Conservation (phyloP, 2,888 invertebrate species). For the Acrocera orbiculus region DNA sequence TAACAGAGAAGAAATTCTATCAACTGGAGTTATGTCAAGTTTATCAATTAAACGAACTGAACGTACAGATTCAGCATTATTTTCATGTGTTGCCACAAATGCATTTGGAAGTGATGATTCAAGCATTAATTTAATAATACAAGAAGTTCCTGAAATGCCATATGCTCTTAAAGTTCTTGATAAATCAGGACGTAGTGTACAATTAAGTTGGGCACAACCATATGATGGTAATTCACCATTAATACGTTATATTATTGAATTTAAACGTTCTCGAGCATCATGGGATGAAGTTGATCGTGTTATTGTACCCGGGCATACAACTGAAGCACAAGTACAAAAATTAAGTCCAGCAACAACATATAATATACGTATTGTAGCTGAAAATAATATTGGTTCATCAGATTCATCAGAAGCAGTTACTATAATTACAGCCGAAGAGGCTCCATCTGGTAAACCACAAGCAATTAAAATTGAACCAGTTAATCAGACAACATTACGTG, state of each 20-base stretch:
- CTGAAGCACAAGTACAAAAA: conserved; percentile 77
- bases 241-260: conserved; percentile 76
- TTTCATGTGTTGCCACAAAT: conserved; percentile 84
- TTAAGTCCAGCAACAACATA: conserved; percentile 82
- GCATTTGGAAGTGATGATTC: conserved; percentile 88
- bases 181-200: conserved; percentile 78
- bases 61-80: conserved; percentile 72
- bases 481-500: conserved; percentile 71
- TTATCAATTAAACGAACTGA: conserved; percentile 79
- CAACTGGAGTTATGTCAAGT: conserved; percentile 74
- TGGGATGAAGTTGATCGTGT: conserved; percentile 80
- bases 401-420: conserved; percentile 83
- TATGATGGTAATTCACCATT: conserved; percentile 84
- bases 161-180: conserved; percentile 77
- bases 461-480: conserved; percentile 70
- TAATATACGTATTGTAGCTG: conserved; percentile 80
- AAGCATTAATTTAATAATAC: conserved; percentile 88
- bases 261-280: conserved; percentile 66
- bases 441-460: conserved; percentile 67
- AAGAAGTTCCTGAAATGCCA: conserved; percentile 67
- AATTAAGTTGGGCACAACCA: conserved; percentile 81
- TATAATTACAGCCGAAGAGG: conserved; percentile 90
- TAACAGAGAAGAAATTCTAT: conserved; percentile 60
- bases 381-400: conserved; percentile 86
- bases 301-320: conserved; percentile 74